Percentiles rank a stretch among this genome's conserved stretches.
phyloP scores from a whole-genome alignment of 2,113 vertebrate genomes.

The Oncorhynchus masou region DNA sequence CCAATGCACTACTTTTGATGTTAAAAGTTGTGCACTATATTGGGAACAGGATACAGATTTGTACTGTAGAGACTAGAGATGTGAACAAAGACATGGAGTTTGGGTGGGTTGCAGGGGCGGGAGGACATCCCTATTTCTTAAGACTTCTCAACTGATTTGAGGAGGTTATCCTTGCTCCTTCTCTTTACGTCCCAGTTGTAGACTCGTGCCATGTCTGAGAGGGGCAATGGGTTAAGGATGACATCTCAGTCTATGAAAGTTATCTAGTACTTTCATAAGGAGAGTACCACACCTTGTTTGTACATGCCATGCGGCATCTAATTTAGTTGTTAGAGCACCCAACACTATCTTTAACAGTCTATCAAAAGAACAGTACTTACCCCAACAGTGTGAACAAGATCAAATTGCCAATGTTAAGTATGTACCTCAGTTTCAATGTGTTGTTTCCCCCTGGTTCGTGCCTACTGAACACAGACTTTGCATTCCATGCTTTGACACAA shows the following conservation, averaged over 20 bases:
- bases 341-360: no score
- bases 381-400: no score
- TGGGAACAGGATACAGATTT: not conserved
- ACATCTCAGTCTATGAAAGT: not conserved
- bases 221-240: slow-evolving; percentile 72
- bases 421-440: no score
- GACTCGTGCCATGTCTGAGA: slow-evolving; percentile 96
- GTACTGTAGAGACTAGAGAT: not conserved
- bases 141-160: slow-evolving; percentile 86
- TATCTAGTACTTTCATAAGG: no score
- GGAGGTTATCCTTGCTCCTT: slow-evolving; percentile 91
- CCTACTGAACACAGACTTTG: no score
- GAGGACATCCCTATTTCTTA: slow-evolving; percentile 43
- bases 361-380: no score
- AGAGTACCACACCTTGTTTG: no score
- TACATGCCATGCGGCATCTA: no score
- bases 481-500: no score
- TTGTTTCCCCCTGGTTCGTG: no score
- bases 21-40: not conserved
- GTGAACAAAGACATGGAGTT: slow-evolving; percentile 22
- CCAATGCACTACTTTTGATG: not conserved
- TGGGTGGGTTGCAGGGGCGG: slow-evolving; percentile 10
- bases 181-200: slow-evolving; percentile 99
- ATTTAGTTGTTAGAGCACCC: no score
- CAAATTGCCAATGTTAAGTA: no score